Percentiles rank a stretch among this genome's conserved stretches.
phyloP scores from a whole-genome alignment of 2,113 vertebrate genomes.

The Tragulus kanchil region DNA sequence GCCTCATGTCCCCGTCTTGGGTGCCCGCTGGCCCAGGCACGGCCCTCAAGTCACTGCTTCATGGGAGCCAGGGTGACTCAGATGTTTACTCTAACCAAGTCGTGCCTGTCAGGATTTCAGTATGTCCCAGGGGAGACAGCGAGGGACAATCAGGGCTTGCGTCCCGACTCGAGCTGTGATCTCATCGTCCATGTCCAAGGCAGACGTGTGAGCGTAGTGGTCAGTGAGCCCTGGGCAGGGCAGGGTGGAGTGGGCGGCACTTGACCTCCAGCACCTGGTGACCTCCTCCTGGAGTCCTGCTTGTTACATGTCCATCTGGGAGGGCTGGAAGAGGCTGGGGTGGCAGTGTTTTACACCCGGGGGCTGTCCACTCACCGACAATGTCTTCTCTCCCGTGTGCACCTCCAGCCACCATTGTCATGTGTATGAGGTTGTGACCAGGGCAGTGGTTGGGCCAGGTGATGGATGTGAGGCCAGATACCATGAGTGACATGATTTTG shows the following conservation, averaged over 20 bases:
- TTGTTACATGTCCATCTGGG: background rate
- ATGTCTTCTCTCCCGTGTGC: background rate
- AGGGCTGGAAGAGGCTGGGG: background rate
- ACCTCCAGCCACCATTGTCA: background rate
- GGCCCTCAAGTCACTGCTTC: background rate
- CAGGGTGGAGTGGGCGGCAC: rapidly evolving
- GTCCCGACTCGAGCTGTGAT: background rate
- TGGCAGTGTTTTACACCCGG: background rate
- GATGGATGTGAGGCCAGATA: background rate
- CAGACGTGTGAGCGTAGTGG: background rate
- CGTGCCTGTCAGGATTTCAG: background rate
- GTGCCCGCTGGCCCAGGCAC: background rate
- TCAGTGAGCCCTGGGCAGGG: background rate
- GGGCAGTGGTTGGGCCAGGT: background rate
- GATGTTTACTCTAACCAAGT: background rate
- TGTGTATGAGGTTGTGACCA: background rate
- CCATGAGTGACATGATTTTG: background rate
- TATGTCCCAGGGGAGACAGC: background rate
- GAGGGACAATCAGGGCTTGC: background rate
- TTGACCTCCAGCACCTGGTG: background rate
- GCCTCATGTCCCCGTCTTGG: background rate
- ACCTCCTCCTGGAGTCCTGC: background rate
- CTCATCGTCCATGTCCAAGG: background rate
- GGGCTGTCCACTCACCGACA: rapidly evolving
- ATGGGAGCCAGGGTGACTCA: background rate